A percentile compares a stretch with the other conserved stretches of the same genome.
Conservation (phyloP, 2,113 vertebrate species). For the Budorcas taxicolor region DNA sequence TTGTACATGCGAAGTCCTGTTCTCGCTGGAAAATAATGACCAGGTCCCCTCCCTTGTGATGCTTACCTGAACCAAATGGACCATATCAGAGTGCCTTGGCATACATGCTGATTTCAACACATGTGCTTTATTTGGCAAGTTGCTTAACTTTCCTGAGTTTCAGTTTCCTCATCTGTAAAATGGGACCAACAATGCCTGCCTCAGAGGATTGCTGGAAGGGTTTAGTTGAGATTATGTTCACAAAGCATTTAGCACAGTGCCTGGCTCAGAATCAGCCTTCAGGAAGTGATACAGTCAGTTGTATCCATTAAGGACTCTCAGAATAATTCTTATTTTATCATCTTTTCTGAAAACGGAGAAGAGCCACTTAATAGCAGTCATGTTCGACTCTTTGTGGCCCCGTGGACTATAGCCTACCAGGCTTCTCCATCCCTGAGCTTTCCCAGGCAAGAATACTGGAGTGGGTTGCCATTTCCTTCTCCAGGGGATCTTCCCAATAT, state of each 20-base stretch:
- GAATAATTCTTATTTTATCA: not conserved
- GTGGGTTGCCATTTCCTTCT: not conserved
- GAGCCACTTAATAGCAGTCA: not conserved
- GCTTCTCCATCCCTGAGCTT: not conserved
- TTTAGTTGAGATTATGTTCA: not conserved
- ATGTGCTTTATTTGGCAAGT: not conserved
- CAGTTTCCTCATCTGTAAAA: not conserved
- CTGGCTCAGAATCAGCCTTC: not conserved
- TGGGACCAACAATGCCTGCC: not conserved
- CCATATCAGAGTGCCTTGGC: not conserved
- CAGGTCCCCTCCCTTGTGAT: not conserved
- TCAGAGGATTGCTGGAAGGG: not conserved
- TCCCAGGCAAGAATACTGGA: not conserved
- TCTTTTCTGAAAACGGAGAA: not conserved
- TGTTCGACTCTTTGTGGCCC: not conserved
- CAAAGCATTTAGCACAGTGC: not conserved
- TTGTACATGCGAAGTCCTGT: rapidly evolving
- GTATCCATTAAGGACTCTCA: not conserved
- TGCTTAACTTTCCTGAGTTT: not conserved
- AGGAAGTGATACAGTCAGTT: not conserved
- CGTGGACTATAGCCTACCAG: not conserved
- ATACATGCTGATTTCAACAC: not conserved
- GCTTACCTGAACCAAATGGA: not conserved
- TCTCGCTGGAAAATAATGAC: not conserved
- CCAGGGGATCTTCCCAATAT: not conserved